phyloP scores from a whole-genome alignment of 2,113 vertebrate genomes.

The Barbus barbus region DNA sequence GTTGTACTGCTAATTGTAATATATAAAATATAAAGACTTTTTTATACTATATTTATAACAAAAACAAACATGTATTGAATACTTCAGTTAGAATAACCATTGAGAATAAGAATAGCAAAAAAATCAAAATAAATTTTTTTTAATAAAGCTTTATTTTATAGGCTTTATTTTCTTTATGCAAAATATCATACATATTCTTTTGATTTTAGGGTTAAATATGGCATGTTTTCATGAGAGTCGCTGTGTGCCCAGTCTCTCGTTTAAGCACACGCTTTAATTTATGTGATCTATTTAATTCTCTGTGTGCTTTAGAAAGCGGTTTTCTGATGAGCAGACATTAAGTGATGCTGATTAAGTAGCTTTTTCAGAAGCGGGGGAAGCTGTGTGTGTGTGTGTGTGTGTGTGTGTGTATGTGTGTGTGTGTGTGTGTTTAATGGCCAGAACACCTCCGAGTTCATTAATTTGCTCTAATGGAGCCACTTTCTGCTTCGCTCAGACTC shows the following conservation, averaged over 20 bases:
- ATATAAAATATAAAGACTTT: too few relatives aligned
- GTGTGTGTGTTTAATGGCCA: background rate
- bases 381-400: background rate
- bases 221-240: background rate
- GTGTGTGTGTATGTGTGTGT: too few relatives aligned
- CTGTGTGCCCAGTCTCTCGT: background rate
- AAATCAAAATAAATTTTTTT: too few relatives aligned
- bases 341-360: conserved; percentile 13
- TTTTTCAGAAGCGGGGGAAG: background rate
- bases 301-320: background rate
- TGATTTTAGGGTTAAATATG: background rate
- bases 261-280: background rate
- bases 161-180: background rate
- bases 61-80: too few relatives aligned
- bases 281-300: background rate
- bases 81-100: background rate
- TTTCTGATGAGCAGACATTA: conserved; percentile 14
- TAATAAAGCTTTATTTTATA: background rate
- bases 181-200: background rate
- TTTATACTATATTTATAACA: too few relatives aligned
- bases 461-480: conserved; percentile 30
- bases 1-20: too few relatives aligned
- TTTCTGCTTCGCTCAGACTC: conserved; percentile 27
- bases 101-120: background rate
- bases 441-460: background rate